Percentiles rank a stretch among this genome's conserved stretches.
Evolutionary conservation across 2,113 vertebrate genomes (phyloP).

Genomic region (Chloropsis cyanopogon): DNA sequence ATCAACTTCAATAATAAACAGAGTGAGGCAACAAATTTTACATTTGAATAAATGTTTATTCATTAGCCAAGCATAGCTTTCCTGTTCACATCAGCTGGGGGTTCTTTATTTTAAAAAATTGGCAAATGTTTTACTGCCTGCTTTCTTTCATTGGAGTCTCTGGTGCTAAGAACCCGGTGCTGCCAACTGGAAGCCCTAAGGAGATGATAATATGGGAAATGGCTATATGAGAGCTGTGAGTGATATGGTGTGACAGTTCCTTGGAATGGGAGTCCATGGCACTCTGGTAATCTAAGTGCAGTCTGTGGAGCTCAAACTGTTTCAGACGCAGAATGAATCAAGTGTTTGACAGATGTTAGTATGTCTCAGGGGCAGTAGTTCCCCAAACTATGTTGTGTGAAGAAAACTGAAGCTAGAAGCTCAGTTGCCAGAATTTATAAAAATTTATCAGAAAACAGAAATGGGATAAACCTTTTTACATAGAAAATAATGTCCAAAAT

Average conservation of each 20-base stretch:
- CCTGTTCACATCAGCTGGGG: background rate
- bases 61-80: background rate
- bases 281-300: background rate
- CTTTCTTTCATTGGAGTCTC: background rate
- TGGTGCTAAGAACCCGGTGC: background rate
- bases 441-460: background rate
- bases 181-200: background rate
- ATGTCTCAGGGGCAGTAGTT: background rate
- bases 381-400: background rate
- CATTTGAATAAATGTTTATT: background rate
- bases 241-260: background rate
- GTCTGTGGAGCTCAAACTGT: background rate
- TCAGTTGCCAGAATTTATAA: background rate
- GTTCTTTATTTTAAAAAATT: background rate
- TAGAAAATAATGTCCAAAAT: background rate
- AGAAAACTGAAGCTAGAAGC: background rate
- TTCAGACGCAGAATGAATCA: slow-evolving; percentile 9
- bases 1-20: background rate
- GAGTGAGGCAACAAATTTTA: background rate
- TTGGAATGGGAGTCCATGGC: background rate
- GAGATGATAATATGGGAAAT: background rate
- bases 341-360: background rate
- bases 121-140: background rate
- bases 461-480: background rate
- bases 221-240: background rate